phyloP scores from a whole-genome alignment of 2,888 invertebrate species.

The Campoplex nolae region DNA sequence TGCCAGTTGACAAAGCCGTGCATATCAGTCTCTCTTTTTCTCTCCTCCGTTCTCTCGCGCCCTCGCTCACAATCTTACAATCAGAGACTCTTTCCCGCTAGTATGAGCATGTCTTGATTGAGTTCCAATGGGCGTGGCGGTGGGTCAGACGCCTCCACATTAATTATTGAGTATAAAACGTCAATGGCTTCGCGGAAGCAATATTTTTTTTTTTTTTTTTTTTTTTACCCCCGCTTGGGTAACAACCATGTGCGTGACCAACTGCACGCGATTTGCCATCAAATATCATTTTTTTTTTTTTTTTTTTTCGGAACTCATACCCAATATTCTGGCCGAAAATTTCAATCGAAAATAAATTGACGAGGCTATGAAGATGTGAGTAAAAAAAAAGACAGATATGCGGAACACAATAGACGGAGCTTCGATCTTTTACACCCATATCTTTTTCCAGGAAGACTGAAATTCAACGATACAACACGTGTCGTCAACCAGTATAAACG shows the following conservation, averaged over 20 bases:
- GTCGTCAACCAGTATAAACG: constrained; percentile 40
- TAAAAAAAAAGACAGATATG: background rate
- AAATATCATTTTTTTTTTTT: background rate
- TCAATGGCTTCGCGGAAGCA: constrained; percentile 27
- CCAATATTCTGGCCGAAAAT: background rate
- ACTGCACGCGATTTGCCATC: background rate
- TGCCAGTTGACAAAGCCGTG: constrained; percentile 56
- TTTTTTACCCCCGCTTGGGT: background rate
- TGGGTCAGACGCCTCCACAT: constrained; percentile 81
- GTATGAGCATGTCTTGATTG: constrained; percentile 78
- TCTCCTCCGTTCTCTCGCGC: constrained; percentile 15
- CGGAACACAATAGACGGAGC: background rate
- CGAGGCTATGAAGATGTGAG: background rate
- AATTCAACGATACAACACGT: constrained; percentile 60
- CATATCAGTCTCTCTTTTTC: constrained; percentile 58
- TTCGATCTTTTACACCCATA: constrained; percentile 35
- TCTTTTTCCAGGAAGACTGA: constrained; percentile 46
- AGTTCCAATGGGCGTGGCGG: constrained; percentile 82
- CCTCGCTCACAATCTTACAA: constrained; percentile 61
- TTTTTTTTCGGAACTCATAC: background rate
- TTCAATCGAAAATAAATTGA: background rate
- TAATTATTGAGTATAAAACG: constrained; percentile 78
- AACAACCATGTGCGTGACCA: background rate
- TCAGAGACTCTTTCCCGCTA: constrained; percentile 68
- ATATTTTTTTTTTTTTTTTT: constrained; percentile 57